Conservation (phyloP, 1,140 invertebrate genomes). For the Drosophila punjabiensis region DNA sequence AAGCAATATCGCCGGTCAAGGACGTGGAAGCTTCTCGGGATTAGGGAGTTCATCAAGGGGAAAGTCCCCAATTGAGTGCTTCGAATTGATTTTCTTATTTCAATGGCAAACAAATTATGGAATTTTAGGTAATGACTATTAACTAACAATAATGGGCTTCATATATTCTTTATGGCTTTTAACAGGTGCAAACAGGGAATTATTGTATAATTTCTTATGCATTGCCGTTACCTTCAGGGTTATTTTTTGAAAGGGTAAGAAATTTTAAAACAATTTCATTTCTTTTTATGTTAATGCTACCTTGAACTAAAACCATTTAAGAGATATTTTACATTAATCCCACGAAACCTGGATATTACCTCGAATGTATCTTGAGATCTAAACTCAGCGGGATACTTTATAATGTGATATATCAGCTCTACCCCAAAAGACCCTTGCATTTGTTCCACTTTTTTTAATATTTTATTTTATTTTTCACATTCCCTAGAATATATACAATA, state of each 20-base stretch:
- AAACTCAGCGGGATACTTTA: background rate
- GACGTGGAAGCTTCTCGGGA: conserved; percentile 9
- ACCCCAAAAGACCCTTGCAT: background rate
- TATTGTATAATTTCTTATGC: background rate
- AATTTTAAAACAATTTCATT: background rate
- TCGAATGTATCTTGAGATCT: too few relatives aligned
- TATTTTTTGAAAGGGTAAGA: background rate
- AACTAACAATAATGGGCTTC: background rate
- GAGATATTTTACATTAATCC: background rate
- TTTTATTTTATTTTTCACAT: conserved; percentile 11
- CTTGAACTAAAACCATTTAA: too few relatives aligned
- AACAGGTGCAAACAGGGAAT: background rate
- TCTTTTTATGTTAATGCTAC: too few relatives aligned
- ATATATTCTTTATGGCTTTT: background rate
- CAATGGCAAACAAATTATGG: conserved; percentile 11
- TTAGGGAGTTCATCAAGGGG: background rate
- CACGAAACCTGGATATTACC: background rate
- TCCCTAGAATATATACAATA: conserved; percentile 42
- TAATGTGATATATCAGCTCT: background rate
- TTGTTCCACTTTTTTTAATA: too few relatives aligned
- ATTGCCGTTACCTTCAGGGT: background rate
- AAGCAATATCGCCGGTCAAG: conserved; percentile 37
- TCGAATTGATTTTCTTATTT: conserved; percentile 38
- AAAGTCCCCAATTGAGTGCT: conserved; percentile 3
- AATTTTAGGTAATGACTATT: conserved; percentile 1